These are phyloP conservation scores for Graphium colonna DNA, from an alignment of 2,888 invertebrate species.

Conservation along the genomic window DNA sequence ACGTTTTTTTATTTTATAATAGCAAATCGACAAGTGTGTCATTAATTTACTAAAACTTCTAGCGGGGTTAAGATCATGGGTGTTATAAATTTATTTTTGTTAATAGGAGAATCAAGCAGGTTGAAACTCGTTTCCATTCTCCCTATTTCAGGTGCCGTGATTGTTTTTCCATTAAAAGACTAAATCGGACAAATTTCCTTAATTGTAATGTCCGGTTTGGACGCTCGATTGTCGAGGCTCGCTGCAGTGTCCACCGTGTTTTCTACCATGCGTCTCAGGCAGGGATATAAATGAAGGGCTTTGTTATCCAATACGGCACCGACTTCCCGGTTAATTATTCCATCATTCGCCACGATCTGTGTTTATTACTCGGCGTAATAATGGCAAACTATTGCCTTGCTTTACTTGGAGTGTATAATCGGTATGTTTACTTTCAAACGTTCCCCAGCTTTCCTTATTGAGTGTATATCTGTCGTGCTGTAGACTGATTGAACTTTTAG, in stretches of 20 bases:
- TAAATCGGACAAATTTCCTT: no score
- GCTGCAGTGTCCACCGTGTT: conserved; percentile 22
- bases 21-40: no score
- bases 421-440: conserved; percentile 13
- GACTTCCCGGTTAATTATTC: conserved; percentile 42
- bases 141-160: no score
- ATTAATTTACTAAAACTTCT: no score
- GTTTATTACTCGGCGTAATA: conserved; percentile 19
- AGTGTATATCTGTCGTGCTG: not conserved
- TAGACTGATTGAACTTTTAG: not conserved
- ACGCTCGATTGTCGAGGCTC: conserved; percentile 40
- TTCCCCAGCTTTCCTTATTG: conserved; percentile 2
- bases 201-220: conserved; percentile 25
- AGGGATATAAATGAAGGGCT: conserved; percentile 49
- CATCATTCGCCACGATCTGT: conserved; percentile 35
- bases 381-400: conserved; percentile 24
- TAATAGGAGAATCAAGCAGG: no score
- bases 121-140: no score
- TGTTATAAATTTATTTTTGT: no score
- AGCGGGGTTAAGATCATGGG: no score
- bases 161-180: no score
- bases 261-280: conserved; percentile 36
- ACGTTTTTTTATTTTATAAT: no score
- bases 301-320: conserved; percentile 40
- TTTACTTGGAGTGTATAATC: conserved; percentile 1